These are phyloP conservation scores for Taurulus bubalis DNA, from an alignment of 2,113 vertebrate genomes.

Conservation along the genomic window DNA sequence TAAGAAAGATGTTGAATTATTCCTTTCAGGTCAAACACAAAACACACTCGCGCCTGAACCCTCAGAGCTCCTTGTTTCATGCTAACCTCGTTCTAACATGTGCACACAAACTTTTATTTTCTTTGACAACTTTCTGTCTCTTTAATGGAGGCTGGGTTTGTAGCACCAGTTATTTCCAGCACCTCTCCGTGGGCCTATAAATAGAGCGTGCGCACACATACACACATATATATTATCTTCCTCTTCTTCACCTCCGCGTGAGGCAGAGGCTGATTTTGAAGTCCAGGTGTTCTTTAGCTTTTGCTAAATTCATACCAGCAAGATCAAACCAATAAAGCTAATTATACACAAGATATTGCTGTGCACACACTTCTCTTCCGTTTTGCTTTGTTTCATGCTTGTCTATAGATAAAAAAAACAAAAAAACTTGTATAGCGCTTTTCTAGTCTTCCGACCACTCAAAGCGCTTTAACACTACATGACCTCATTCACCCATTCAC, in stretches of 20 bases:
- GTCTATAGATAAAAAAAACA: background rate
- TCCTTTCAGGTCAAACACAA: background rate
- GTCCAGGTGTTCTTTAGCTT: slow-evolving; percentile 48
- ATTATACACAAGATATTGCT: slow-evolving; percentile 10
- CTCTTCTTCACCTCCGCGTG: slow-evolving; percentile 54
- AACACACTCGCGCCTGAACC: background rate
- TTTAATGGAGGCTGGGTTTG: slow-evolving; percentile 40
- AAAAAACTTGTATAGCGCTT: no score
- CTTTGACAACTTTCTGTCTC: slow-evolving; percentile 39
- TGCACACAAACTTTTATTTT: slow-evolving; percentile 18
- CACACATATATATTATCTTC: background rate
- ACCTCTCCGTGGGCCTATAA: slow-evolving; percentile 65
- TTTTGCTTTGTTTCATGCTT: background rate
- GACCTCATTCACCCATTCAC: no score
- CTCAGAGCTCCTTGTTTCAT: background rate
- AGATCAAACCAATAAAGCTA: background rate
- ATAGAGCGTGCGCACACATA: slow-evolving; percentile 51
- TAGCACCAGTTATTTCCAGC: slow-evolving; percentile 61
- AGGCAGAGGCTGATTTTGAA: slow-evolving; percentile 49
- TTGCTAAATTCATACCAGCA: slow-evolving; percentile 17
- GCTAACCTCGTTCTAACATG: background rate
- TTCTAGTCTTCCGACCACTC: no score
- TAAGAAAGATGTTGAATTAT: background rate
- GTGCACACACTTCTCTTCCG: background rate
- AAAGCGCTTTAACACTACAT: no score